These are phyloP conservation scores for Caenorhabditis sp. DNA, from an alignment of 2,888 invertebrate genomes.

Conservation along the genomic window DNA sequence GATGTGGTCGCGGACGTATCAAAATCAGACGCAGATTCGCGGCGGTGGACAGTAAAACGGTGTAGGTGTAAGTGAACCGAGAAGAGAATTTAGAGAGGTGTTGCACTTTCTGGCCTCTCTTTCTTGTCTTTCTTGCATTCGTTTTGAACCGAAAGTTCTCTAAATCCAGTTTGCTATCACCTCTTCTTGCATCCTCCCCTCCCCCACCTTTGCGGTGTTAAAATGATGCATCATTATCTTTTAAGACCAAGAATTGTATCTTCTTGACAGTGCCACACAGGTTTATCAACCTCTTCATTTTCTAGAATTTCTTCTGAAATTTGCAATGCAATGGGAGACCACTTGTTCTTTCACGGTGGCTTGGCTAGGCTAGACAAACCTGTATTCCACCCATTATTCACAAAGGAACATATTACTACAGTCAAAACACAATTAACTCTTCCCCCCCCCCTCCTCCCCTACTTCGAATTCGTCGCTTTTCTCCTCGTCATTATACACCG, in stretches of 20 bases:
- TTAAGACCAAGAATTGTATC: background rate
- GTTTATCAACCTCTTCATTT: background rate
- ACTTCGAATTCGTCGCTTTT: background rate
- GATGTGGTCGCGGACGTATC: conserved; percentile 7
- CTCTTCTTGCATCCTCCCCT: background rate
- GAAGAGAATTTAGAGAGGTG: background rate
- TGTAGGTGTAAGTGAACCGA: background rate
- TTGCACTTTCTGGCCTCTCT: background rate
- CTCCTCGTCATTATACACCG: background rate
- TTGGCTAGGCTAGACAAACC: background rate
- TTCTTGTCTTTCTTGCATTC: background rate
- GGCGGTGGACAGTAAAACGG: conserved; percentile 3
- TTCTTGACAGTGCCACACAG: background rate
- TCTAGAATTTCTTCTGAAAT: background rate
- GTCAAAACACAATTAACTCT: conserved; percentile 28
- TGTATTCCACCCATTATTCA: background rate
- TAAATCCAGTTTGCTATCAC: background rate
- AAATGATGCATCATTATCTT: background rate
- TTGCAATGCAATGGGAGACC: background rate
- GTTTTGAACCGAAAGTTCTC: background rate
- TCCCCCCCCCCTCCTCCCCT: too few species aligned
- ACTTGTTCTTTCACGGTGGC: background rate
- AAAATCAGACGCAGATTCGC: conserved; percentile 14
- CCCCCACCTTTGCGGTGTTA: background rate
- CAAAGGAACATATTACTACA: conserved; percentile 4